Conservation (phyloP, 2,797 vertebrate species). For the Mergus octosetaceus region DNA sequence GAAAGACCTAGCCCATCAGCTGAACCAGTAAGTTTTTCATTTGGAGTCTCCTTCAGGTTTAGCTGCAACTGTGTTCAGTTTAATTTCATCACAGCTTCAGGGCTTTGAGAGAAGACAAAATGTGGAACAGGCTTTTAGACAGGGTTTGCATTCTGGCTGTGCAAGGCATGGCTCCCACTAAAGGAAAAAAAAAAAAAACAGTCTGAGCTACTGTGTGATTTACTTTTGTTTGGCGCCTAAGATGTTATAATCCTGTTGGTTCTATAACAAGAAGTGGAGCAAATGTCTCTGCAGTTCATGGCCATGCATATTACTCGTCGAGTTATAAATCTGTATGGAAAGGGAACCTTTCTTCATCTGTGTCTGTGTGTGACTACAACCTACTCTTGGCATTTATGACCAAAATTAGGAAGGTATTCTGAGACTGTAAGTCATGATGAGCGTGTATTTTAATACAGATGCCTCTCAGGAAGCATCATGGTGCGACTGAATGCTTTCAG, state of each 20-base stretch:
- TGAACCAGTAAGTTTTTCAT: neutral
- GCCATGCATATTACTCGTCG: neutral
- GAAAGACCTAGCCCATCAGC: neutral
- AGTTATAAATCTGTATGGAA: neutral
- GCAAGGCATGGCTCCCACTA: neutral
- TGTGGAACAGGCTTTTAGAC: neutral
- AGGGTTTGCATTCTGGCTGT: neutral
- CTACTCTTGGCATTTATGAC: neutral
- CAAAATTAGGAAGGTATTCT: constrained; percentile 50
- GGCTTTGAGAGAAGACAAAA: neutral
- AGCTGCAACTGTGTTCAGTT: neutral
- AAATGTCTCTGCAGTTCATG: neutral
- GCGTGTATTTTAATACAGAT: constrained; percentile 19
- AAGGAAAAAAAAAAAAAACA: neutral
- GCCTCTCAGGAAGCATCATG: neutral
- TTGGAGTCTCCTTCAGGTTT: neutral
- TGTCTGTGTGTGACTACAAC: neutral
- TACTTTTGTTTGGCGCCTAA: neutral
- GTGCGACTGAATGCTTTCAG: neutral
- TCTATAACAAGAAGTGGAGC: neutral
- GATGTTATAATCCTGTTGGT: neutral
- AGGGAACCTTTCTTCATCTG: neutral
- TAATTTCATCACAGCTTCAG: neutral
- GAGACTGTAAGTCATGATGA: neutral
- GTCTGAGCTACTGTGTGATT: neutral